Evolutionary conservation across 2,888 invertebrate genomes (phyloP).

Genomic region (Argyresthia goedartella): DNA sequence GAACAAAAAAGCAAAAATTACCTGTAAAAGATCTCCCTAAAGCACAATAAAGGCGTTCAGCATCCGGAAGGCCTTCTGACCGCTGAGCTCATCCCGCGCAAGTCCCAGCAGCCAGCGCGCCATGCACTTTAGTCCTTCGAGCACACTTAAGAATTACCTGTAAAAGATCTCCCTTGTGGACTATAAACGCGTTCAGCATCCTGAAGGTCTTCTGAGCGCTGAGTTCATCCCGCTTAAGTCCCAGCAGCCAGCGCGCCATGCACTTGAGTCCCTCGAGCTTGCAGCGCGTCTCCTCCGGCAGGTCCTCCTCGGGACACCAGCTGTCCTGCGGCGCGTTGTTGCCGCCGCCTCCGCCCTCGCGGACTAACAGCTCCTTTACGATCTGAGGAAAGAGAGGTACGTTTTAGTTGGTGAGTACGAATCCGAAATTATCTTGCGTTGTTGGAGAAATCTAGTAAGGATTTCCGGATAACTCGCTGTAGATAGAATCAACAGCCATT

Average conservation of each 20-base stretch:
- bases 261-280: slow-evolving; percentile 96
- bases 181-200: slow-evolving; percentile 93
- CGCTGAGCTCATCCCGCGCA: slow-evolving; percentile 88
- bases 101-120: slow-evolving; percentile 95
- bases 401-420: neutral
- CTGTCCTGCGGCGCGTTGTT: slow-evolving; percentile 64
- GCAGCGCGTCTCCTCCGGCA: slow-evolving; percentile 92
- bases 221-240: slow-evolving; percentile 87
- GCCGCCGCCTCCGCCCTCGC: slow-evolving; percentile 76
- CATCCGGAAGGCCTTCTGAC: slow-evolving; percentile 95
- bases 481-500: too few relatives aligned
- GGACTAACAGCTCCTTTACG: slow-evolving; percentile 94
- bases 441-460: too few relatives aligned
- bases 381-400: slow-evolving; percentile 66
- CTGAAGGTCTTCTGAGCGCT: slow-evolving; percentile 95
- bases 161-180: slow-evolving; percentile 90
- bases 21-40: slow-evolving; percentile 86
- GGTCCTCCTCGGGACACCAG: slow-evolving; percentile 89
- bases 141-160: slow-evolving; percentile 58
- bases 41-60: slow-evolving; percentile 93
- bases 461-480: too few relatives aligned
- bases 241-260: slow-evolving; percentile 96
- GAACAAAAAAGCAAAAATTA: too few relatives aligned
- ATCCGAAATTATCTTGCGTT: too few relatives aligned
- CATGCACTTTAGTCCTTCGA: slow-evolving; percentile 96